Conservation (phyloP, 1,140 invertebrate species). For the Drosophila triauraria region DNA sequence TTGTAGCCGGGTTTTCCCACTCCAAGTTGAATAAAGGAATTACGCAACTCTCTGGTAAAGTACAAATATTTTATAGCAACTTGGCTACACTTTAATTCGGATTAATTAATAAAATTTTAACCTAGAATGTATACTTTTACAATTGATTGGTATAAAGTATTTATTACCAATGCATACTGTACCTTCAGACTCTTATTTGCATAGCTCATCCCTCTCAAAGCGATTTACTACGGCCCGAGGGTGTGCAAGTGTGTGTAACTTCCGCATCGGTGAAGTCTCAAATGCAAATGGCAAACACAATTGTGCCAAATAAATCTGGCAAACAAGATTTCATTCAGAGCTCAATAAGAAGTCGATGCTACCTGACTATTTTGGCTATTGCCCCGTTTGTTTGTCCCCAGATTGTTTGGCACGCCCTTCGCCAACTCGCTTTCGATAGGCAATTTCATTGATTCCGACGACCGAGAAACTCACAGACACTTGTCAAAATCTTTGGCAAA, state of each 20-base stretch:
- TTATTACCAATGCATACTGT: not conserved
- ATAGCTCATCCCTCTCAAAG: constrained; percentile 1
- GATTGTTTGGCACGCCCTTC: constrained; percentile 63
- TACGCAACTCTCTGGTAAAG: not conserved
- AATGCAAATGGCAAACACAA: constrained; percentile 63
- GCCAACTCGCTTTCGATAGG: constrained; percentile 46
- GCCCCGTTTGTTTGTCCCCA: constrained; percentile 29
- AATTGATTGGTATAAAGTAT: not conserved
- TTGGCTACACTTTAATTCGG: not conserved
- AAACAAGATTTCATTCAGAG: constrained; percentile 64
- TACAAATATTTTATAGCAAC: not conserved
- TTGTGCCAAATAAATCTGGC: constrained; percentile 64
- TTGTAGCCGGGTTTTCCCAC: constrained; percentile 3
- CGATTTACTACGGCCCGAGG: not conserved
- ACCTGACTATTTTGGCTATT: constrained; percentile 38
- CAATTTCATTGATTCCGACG: constrained; percentile 68
- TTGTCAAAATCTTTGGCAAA: constrained; percentile 72
- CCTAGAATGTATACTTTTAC: not conserved
- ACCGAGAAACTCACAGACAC: constrained; percentile 57
- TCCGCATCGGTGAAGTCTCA: constrained; percentile 59
- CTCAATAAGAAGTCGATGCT: constrained; percentile 22
- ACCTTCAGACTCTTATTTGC: not conserved
- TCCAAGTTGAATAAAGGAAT: constrained; percentile 16
- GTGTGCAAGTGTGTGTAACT: constrained; percentile 32
- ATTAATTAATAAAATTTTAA: not conserved